A percentile compares a stretch with the other conserved stretches of the same genome.
Conservation (phyloP, 30 jellyfish, hydroid and myxozoan species). For the Nemopilema nomurai region DNA sequence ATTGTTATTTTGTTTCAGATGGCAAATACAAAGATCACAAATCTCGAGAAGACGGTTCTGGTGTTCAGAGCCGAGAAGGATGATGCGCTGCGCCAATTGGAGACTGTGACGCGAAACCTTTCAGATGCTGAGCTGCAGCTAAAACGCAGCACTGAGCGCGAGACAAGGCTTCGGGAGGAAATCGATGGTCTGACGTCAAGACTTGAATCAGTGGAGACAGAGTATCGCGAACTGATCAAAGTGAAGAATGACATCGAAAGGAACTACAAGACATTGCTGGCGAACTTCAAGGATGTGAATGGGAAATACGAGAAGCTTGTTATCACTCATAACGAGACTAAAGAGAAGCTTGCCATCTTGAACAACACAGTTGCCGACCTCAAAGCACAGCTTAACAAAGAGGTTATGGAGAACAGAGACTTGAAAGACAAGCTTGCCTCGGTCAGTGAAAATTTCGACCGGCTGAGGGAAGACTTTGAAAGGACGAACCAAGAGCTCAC, state of each 20-base stretch:
- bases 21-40: slow-evolving; percentile 61
- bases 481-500: slow-evolving; percentile 88
- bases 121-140: slow-evolving; percentile 82
- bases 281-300: slow-evolving; percentile 81
- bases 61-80: slow-evolving; percentile 76
- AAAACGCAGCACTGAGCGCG: slow-evolving; percentile 91
- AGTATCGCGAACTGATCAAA: slow-evolving; percentile 68
- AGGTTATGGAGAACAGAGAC: slow-evolving; percentile 77
- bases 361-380: slow-evolving; percentile 68
- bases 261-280: slow-evolving; percentile 73
- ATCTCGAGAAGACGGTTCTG: slow-evolving; percentile 81
- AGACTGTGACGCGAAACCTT: slow-evolving; percentile 67
- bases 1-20: slow-evolving; percentile 58
- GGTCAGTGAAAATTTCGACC: slow-evolving; percentile 44
- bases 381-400: slow-evolving; percentile 75
- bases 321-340: slow-evolving; percentile 61
- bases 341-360: slow-evolving; percentile 71
- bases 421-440: slow-evolving; percentile 78
- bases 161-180: slow-evolving; percentile 75
- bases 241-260: slow-evolving; percentile 86
- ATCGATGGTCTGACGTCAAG: slow-evolving; percentile 64
- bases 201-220: slow-evolving; percentile 66
- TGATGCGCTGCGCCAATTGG: slow-evolving; percentile 72
- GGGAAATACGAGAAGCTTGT: slow-evolving; percentile 72
- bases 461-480: slow-evolving; percentile 79